Base-by-base conservation (phyloP, 2,113 vertebrate species). In the Lethenteron reissneri region DNA sequence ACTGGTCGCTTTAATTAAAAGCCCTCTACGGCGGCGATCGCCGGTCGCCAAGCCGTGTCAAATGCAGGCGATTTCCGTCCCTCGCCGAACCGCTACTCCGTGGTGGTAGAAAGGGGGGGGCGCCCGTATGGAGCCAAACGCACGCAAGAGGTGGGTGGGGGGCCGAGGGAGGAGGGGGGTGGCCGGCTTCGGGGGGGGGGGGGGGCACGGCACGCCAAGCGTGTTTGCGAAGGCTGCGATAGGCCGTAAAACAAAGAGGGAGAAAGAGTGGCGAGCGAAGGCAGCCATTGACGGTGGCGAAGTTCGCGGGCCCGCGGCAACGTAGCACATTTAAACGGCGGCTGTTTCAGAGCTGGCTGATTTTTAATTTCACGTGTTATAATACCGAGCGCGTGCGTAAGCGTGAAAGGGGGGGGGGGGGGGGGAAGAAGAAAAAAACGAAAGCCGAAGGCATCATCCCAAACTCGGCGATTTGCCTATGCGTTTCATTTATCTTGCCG, bases 391-490 rank as follows among this genome's bases (percentile, higher is more conserved):
- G 64, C 64, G 64, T 68, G 64, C 25, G 25, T 25, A 68, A 68
- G 64, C 64, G 64, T 68, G 64, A 11, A 68, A 68, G 11, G 25
- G 64, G 25, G 64, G n/a, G 15, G 21, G n/a, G 21, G 64, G n/a
- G 64, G 64, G n/a, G 64, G 11, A 41, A 41, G 41, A 41, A 41
- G 41, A 41, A 41, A 41, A 41, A 41, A 41, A 41, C 41, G 41
- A 41, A 41, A 41, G 41, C 41, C 41, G 41, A 41, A 41, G 41
- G 41, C 41, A 41, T 41, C 41, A 41, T 41, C 25, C 64, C 64
- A 68, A 68, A 68, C 64, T 68, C 64, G n/a, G n/a, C 64, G 64
- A 68, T 68, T 68, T 68, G 64, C 64, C 64, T 68, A 68, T 68
- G 64, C 64, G 64, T 68, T 68, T 68, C 64, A 68, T 68, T 68